A percentile compares a stretch with the other conserved stretches of the same genome.
phyloP scores from a whole-genome alignment of 2,113 vertebrate genomes.

The Cranoglanis bouderius region DNA sequence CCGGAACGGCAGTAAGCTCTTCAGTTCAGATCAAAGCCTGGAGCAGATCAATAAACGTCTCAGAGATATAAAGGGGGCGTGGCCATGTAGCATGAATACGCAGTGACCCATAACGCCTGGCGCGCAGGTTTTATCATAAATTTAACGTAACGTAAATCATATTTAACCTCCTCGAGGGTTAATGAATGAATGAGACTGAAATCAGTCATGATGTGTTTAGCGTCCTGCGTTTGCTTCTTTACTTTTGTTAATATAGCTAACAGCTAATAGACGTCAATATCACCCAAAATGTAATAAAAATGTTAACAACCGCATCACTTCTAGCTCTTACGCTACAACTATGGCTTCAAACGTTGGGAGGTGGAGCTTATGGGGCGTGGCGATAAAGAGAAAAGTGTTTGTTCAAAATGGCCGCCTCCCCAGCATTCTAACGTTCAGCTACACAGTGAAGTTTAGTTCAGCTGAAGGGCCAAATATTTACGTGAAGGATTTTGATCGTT shows the following conservation, averaged over 20 bases:
- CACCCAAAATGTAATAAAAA: not conserved
- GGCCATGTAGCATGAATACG: not conserved
- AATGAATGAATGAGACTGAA: not conserved
- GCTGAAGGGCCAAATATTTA: not conserved
- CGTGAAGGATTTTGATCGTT: not conserved
- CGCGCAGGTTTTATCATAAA: not conserved
- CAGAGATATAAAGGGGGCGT: not conserved
- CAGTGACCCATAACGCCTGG: not conserved
- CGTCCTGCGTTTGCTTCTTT: no score
- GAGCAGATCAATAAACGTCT: conserved; percentile 30
- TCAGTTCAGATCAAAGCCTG: conserved; percentile 34
- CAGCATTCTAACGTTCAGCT: not conserved
- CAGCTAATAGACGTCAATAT: not conserved
- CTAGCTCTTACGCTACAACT: not conserved
- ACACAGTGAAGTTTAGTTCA: not conserved
- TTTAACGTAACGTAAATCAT: no score
- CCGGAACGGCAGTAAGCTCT: not conserved
- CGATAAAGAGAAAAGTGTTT: not conserved
- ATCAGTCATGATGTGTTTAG: not conserved
- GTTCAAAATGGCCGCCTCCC: not conserved
- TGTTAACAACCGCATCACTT: not conserved
- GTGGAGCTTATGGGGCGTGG: not conserved
- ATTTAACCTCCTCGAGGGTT: not conserved
- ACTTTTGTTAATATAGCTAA: no score
- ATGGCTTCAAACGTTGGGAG: not conserved